Base-by-base conservation (phyloP, 2,797 vertebrate genomes). In the Enoplosus armatus region DNA sequence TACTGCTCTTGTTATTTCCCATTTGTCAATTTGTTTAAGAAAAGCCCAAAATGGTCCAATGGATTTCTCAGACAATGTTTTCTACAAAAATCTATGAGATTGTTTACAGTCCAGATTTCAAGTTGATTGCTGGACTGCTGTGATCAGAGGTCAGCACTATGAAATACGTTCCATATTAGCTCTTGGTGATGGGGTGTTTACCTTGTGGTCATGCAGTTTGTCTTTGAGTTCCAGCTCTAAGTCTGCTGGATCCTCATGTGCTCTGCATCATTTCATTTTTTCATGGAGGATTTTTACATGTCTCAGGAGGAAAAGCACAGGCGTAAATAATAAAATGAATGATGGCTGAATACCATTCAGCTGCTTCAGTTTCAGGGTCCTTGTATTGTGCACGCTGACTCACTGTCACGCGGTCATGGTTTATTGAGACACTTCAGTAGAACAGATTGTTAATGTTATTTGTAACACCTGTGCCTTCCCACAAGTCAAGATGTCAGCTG, bases 101-200 rank as follows among this genome's bases (percentile, higher is more conserved):
- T 72, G 47, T 80, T 73, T 51, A 37, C 14, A 18, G n/a, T 24
- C 26, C 64, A 55, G 24, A 8, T 61, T 71, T 60, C 33, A 24
- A 27, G 47, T 22, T 39, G 45, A 70, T 35, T 79, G 33, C 65
- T 2, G 10, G 18, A 76, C 8, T 8, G 3, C 61, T 33, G 22
- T 16, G 73, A 63, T 64, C 72, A 82, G 31, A 74, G 50, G 64
- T 76, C 59, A 59, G 15, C 7, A 18, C 78, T 48, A 10, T 26
- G 53, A 80, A 73, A 81, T 10, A 24, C 27, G 2, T 26, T 59
- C 39, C 29, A 14, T 16, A 29, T 48, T 20, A 59, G 35, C 33
- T 24, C 11, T 14, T 15, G 14, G 31, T 47, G 18, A 14, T 31
- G 15, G 22, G 20, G 26, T 62, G 45, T 45, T 45, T 45, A 45